Percentiles rank a stretch among this genome's conserved stretches.
Conservation (phyloP, 64 coral and sea anemone species). For the Anthopleura sola region DNA sequence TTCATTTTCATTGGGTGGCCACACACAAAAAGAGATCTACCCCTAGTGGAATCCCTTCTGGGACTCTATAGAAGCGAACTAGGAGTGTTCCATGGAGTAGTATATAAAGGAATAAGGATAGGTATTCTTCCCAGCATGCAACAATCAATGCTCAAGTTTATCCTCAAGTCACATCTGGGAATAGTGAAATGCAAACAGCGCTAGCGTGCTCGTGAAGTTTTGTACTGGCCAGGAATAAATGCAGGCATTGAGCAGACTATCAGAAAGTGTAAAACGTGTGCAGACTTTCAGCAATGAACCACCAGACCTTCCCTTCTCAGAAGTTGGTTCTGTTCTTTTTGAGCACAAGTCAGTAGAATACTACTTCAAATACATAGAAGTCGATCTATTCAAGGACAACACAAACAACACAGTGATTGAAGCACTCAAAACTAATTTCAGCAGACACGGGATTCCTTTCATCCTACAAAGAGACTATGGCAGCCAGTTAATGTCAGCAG, state of each 20-base stretch:
- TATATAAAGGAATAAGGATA: constrained; percentile 41
- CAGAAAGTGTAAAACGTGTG: background rate
- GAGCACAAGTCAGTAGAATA: constrained; percentile 46
- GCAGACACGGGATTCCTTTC: constrained; percentile 32
- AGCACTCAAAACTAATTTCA: constrained; percentile 34
- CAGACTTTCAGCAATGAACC: background rate
- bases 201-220: background rate
- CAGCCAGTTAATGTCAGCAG: background rate
- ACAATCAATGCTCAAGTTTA: constrained; percentile 17
- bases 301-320: background rate
- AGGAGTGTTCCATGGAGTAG: constrained; percentile 21
- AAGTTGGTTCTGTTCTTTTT: constrained; percentile 33
- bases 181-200: constrained; percentile 26
- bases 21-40: background rate
- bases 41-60: background rate
- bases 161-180: constrained; percentile 18
- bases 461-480: constrained; percentile 23
- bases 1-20: background rate
- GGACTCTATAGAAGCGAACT: constrained; percentile 43
- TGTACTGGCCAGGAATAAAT: constrained; percentile 3
- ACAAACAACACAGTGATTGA: constrained; percentile 22
- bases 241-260: background rate
- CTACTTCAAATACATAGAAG: constrained; percentile 55
- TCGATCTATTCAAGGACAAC: constrained; percentile 14
- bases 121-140: constrained; percentile 31